Percentiles rank a stretch among this genome's conserved stretches.
phyloP scores from a whole-genome alignment of 1,140 invertebrate species.

The Heliconius himera region DNA sequence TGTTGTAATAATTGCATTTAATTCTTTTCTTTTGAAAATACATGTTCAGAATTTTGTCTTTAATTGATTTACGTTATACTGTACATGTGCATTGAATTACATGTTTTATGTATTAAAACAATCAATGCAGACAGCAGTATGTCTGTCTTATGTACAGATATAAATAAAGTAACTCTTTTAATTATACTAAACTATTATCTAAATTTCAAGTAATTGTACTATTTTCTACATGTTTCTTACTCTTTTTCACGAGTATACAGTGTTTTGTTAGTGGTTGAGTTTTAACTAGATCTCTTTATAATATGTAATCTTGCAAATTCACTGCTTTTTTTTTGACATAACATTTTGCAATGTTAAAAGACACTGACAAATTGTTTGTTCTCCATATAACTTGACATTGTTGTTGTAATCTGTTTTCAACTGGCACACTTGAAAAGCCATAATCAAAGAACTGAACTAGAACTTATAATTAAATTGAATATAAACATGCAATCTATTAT shows the following conservation, averaged over 20 bases:
- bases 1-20: not conserved
- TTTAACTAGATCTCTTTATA: not conserved
- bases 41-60: not conserved
- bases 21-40: not conserved
- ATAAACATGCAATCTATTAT: not conserved
- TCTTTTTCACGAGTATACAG: not conserved
- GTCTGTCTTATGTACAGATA: not conserved
- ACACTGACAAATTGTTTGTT: not conserved
- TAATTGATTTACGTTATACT: not conserved
- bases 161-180: not conserved
- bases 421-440: not conserved
- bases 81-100: slow-evolving; percentile 3
- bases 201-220: not conserved
- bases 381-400: not conserved
- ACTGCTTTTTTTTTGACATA: no score
- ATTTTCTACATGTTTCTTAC: not conserved
- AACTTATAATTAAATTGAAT: not conserved
- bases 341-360: no score
- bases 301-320: not conserved
- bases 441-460: not conserved
- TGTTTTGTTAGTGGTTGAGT: not conserved
- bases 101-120: not conserved
- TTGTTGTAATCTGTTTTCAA: not conserved
- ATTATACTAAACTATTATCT: not conserved
- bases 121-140: not conserved